A percentile compares a stretch with the other conserved stretches of the same genome.
Conservation (phyloP, 2,888 invertebrate genomes). For the Flexamia atlantica region DNA sequence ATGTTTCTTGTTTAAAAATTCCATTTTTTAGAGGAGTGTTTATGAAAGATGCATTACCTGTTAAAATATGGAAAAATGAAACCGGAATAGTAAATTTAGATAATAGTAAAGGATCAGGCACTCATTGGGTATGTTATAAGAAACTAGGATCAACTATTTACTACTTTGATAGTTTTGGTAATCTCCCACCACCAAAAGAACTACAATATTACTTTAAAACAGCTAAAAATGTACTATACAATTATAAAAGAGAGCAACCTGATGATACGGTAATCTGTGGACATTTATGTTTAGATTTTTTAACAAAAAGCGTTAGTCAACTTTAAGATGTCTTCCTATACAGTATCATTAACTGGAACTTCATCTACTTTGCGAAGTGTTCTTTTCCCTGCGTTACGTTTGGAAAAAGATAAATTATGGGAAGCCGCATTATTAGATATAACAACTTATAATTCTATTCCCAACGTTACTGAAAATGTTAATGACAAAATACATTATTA, state of each 20-base stretch:
- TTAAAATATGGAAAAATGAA: not conserved
- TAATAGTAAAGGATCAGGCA: slow-evolving; percentile 10
- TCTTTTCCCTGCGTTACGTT: not conserved
- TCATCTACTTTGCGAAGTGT: not conserved
- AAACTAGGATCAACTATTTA: not conserved
- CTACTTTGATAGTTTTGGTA: slow-evolving; percentile 29
- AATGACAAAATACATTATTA: slow-evolving; percentile 20
- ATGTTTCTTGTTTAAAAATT: slow-evolving; percentile 20
- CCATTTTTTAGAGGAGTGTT: slow-evolving; percentile 28
- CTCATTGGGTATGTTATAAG: slow-evolving; percentile 32
- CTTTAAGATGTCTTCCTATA: slow-evolving; percentile 52
- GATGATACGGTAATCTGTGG: slow-evolving; percentile 9
- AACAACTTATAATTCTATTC: slow-evolving; percentile 34
- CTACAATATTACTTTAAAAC: not conserved
- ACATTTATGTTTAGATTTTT: slow-evolving; percentile 18
- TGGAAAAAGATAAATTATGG: not conserved
- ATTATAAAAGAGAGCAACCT: slow-evolving; percentile 1
- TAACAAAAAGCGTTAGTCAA: slow-evolving; percentile 9
- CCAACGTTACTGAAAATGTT: not conserved
- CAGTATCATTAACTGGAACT: slow-evolving; percentile 4
- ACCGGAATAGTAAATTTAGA: slow-evolving; percentile 22
- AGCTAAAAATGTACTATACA: not conserved
- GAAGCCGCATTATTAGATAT: slow-evolving; percentile 30
- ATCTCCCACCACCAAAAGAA: slow-evolving; percentile 10
- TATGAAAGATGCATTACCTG: slow-evolving; percentile 14